Conservation (phyloP, 2,888 invertebrate genomes). For the Dasysyrphus tricinctus region DNA sequence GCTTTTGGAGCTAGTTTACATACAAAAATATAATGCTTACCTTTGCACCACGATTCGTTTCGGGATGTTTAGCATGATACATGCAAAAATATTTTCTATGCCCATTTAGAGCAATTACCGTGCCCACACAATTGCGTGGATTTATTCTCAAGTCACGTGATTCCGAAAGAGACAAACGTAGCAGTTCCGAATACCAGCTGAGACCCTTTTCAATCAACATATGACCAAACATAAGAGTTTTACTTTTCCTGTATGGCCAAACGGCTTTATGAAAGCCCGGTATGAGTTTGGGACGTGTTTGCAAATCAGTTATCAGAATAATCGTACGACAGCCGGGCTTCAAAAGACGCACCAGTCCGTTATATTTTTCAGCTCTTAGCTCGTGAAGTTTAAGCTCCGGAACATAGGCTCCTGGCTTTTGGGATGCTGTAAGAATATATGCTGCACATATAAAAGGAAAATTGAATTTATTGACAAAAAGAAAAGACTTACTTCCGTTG, state of each 20-base stretch:
- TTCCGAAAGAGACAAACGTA: slow-evolving; percentile 94
- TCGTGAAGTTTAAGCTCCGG: slow-evolving; percentile 94
- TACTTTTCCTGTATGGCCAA: slow-evolving; percentile 98
- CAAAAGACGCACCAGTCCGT: slow-evolving; percentile 94
- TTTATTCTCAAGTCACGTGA: slow-evolving; percentile 94
- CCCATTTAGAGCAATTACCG: slow-evolving; percentile 97
- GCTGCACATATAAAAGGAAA: neutral
- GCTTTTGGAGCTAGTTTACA: too few relatives aligned
- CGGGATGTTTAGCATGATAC: slow-evolving; percentile 98
- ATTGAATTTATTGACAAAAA: slow-evolving; percentile 78
- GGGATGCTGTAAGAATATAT: slow-evolving; percentile 70
- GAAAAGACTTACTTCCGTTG: slow-evolving; percentile 78
- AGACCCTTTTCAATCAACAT: slow-evolving; percentile 96
- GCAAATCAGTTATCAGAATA: slow-evolving; percentile 94
- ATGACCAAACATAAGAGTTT: slow-evolving; percentile 97
- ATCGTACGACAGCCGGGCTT: slow-evolving; percentile 98
- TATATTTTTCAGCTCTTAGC: slow-evolving; percentile 96
- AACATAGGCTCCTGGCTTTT: slow-evolving; percentile 77
- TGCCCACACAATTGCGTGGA: slow-evolving; percentile 98
- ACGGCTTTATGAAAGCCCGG: slow-evolving; percentile 96
- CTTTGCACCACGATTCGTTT: slow-evolving; percentile 88
- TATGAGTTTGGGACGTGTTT: slow-evolving; percentile 93
- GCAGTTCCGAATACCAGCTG: slow-evolving; percentile 95
- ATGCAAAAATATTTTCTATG: slow-evolving; percentile 99
- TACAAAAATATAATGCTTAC: slow-evolving; percentile 82